A percentile compares a stretch with the other conserved stretches of the same genome.
phyloP scores from a whole-genome alignment of 2,797 vertebrate genomes.

The Etheostoma nigrum region DNA sequence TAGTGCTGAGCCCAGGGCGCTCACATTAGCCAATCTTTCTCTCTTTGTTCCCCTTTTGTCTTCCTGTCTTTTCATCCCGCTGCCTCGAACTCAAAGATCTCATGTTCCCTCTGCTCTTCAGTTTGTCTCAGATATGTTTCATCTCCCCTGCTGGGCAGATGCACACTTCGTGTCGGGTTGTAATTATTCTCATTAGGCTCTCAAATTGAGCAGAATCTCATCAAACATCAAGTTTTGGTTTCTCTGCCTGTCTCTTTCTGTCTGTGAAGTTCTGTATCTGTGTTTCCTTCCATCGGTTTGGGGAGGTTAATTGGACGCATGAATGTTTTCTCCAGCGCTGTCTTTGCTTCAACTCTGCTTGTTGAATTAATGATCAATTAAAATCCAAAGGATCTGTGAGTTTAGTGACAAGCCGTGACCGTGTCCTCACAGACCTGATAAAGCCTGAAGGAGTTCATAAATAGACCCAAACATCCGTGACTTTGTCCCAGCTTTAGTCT shows the following conservation, averaged over 20 bases:
- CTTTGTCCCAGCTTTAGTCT: not conserved
- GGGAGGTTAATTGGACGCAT: conserved; percentile 66
- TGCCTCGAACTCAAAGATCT: conserved; percentile 33
- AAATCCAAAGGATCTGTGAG: conserved; percentile 33
- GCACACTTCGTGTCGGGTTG: conserved; percentile 34
- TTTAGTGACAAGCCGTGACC: conserved; percentile 35
- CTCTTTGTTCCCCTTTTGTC: conserved; percentile 25
- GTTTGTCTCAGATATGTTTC: conserved; percentile 43
- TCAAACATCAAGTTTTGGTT: conserved; percentile 47
- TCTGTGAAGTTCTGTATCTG: conserved; percentile 44
- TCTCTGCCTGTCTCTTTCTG: conserved; percentile 13
- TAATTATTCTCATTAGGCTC: conserved; percentile 70
- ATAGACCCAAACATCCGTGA: conserved; percentile 25
- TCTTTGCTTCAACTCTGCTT: conserved; percentile 50
- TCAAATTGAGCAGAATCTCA: conserved; percentile 49
- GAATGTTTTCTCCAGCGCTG: conserved; percentile 14
- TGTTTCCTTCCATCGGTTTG: not conserved
- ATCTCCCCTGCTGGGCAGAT: conserved; percentile 31
- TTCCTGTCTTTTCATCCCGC: conserved; percentile 19
- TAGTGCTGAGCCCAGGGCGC: conserved; percentile 15
- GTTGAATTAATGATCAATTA: conserved; percentile 69
- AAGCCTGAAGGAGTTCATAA: conserved; percentile 27
- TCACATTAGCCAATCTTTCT: conserved; percentile 20
- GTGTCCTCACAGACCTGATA: conserved; percentile 12
- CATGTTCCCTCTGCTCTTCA: conserved; percentile 17